Evolutionary conservation across 2,113 vertebrate species (phyloP).

Genomic region (Dendropsophus ebraccatus): DNA sequence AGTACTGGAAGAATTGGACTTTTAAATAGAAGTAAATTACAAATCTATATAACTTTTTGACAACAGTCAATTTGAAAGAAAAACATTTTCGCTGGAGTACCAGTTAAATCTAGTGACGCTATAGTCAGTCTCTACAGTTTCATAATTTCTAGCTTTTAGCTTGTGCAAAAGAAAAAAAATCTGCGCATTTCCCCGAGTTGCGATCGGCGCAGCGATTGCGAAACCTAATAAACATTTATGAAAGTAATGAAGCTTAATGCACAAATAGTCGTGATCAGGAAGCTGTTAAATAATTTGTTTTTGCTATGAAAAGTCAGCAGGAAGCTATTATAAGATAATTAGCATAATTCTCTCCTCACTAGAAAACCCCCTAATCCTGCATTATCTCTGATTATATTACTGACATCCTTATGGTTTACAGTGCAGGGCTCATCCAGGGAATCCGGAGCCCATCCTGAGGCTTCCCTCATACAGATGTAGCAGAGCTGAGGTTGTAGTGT

Average conservation of each 20-base stretch:
- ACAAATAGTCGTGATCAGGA: conserved; percentile 47
- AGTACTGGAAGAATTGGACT: too few relatives aligned
- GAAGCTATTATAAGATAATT: conserved; percentile 59
- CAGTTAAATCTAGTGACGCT: too few relatives aligned
- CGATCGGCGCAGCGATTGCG: neutral
- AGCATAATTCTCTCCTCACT: conserved; percentile 48
- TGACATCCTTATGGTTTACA: conserved; percentile 12
- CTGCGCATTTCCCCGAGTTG: neutral
- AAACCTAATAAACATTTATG: conserved; percentile 9
- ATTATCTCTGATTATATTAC: conserved; percentile 45
- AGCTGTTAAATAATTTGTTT: conserved; percentile 56
- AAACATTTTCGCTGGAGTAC: too few relatives aligned
- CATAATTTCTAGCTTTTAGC: neutral
- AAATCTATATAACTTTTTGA: too few relatives aligned
- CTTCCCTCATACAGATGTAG: neutral
- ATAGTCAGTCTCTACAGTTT: too few relatives aligned
- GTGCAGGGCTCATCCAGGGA: neutral
- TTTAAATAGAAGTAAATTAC: too few relatives aligned
- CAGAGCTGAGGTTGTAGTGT: neutral
- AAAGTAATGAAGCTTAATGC: conserved; percentile 10
- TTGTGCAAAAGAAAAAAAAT: neutral
- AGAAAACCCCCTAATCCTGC: conserved; percentile 26
- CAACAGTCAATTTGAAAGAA: too few relatives aligned
- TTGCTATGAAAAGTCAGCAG: conserved; percentile 49
- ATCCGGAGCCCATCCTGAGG: neutral